A percentile compares a stretch with the other conserved stretches of the same genome.
Conservation (phyloP, 2,888 invertebrate genomes). For the Molanna angustata region DNA sequence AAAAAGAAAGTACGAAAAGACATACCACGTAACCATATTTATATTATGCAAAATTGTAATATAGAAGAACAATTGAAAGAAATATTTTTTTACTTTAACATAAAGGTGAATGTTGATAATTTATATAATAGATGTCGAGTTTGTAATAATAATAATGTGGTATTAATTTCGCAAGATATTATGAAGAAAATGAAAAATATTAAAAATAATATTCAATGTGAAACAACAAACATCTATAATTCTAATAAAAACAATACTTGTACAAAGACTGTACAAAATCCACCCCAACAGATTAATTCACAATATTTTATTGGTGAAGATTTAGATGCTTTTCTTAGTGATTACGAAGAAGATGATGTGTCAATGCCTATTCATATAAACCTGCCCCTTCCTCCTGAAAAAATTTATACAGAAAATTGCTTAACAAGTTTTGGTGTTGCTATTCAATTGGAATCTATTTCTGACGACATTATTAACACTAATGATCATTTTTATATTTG, state of each 20-base stretch:
- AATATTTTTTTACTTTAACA: slow-evolving; percentile 20
- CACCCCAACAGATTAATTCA: too few species aligned
- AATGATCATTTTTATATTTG: slow-evolving; percentile 65
- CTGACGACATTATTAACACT: slow-evolving; percentile 44
- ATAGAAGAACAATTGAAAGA: slow-evolving; percentile 20
- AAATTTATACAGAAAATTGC: slow-evolving; percentile 43
- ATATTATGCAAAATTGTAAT: slow-evolving; percentile 12
- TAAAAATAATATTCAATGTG: background rate
- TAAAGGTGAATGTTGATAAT: slow-evolving; percentile 3
- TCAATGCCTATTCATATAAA: slow-evolving; percentile 32
- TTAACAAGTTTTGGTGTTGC: slow-evolving; percentile 54
- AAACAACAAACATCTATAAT: background rate
- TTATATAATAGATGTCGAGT: slow-evolving; percentile 21
- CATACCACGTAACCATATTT: slow-evolving; percentile 15
- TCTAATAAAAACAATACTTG: background rate
- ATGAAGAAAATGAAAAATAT: slow-evolving; percentile 9
- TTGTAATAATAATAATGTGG: slow-evolving; percentile 21
- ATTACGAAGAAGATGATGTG: slow-evolving; percentile 42
- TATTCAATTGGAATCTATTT: slow-evolving; percentile 55
- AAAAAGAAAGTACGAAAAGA: slow-evolving; percentile 41
- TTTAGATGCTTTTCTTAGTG: slow-evolving; percentile 13
- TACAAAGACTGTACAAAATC: background rate
- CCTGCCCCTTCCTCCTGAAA: slow-evolving; percentile 35
- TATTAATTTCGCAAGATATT: slow-evolving; percentile 1
- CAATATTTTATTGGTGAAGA: slow-evolving; percentile 1